These are phyloP conservation scores for Vombatus ursinus DNA, from an alignment of 2,113 vertebrate species.

Conservation along the genomic window DNA sequence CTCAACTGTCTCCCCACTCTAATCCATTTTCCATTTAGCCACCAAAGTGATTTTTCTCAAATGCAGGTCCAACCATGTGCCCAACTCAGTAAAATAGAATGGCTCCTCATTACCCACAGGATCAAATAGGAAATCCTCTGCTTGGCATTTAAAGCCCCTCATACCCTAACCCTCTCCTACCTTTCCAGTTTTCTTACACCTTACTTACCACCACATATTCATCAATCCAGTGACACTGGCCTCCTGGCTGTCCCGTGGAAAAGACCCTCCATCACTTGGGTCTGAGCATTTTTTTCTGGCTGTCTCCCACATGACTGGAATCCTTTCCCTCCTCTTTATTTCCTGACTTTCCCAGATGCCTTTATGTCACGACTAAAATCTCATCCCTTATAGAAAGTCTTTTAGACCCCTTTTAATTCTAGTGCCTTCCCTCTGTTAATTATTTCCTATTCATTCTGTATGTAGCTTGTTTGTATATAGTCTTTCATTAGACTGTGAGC, in stretches of 20 bases:
- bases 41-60: not conserved
- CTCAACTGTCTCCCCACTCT: not conserved
- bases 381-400: not conserved
- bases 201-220: not conserved
- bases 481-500: not conserved
- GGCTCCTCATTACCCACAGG: not conserved
- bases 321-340: not conserved
- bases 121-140: not conserved
- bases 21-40: not conserved
- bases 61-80: not conserved
- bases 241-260: not conserved
- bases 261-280: not conserved
- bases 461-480: not conserved
- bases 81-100: not conserved
- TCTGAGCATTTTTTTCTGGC: not conserved
- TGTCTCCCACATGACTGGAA: not conserved
- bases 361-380: not conserved
- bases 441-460: not conserved
- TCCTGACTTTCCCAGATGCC: not conserved
- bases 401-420: not conserved
- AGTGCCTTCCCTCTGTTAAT: not conserved
- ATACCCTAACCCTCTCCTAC: not conserved
- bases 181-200: not conserved
- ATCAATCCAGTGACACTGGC: not conserved
- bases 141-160: not conserved